Conservation (phyloP, 2,113 vertebrate species). For the Microtus oregoni region DNA sequence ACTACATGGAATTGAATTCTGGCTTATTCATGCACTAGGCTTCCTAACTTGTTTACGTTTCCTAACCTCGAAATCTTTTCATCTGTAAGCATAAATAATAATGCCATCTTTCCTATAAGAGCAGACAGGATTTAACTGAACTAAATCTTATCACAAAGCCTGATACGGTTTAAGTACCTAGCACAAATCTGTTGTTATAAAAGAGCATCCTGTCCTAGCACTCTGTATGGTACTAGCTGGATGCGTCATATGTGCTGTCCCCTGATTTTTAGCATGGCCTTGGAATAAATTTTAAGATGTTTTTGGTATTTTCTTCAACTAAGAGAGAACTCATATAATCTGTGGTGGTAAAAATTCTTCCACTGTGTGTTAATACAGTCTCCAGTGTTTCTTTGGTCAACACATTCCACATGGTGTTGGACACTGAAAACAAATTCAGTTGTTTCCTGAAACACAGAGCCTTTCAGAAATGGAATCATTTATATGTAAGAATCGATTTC, state of each 20-base stretch:
- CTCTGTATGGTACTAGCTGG: neutral
- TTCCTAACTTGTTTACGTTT: neutral
- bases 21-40: neutral
- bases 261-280: neutral
- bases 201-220: neutral
- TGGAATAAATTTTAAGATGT: neutral
- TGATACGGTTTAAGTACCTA: neutral
- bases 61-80: neutral
- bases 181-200: neutral
- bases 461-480: constrained; percentile 39
- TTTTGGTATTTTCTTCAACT: constrained; percentile 1
- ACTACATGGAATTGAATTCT: neutral
- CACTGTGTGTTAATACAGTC: neutral
- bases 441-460: constrained; percentile 62
- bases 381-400: constrained; percentile 36
- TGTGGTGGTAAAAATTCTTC: neutral
- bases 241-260: neutral
- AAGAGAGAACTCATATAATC: neutral
- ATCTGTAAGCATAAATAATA: neutral
- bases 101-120: neutral
- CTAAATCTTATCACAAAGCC: neutral
- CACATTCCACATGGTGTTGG: neutral
- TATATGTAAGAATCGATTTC: constrained; percentile 54
- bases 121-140: neutral
- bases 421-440: constrained; percentile 4